Percentiles rank a stretch among this genome's conserved stretches.
phyloP scores from a whole-genome alignment of 2,888 invertebrate species.

The Dynastes maya region DNA sequence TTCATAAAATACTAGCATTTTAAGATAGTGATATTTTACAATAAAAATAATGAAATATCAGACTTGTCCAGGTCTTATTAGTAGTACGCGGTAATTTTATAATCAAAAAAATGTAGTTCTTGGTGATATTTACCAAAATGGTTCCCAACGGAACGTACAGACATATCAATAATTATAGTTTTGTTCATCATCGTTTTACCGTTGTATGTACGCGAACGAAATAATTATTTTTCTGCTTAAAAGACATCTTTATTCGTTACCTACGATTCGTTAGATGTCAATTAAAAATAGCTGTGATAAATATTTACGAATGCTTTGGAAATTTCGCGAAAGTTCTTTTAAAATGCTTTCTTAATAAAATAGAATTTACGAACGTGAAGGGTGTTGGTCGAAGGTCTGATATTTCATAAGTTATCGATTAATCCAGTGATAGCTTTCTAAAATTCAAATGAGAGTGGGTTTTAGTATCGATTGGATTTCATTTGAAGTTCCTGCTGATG shows the following conservation, averaged over 20 bases:
- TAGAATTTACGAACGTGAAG: neutral
- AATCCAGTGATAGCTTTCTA: slow-evolving; percentile 28
- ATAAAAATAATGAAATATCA: slow-evolving; percentile 30
- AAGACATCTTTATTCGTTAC: neutral
- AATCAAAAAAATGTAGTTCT: neutral
- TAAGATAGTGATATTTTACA: slow-evolving; percentile 8
- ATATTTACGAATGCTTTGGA: slow-evolving; percentile 22
- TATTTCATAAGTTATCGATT: slow-evolving; percentile 11
- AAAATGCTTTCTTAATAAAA: neutral
- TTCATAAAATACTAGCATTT: slow-evolving; percentile 56
- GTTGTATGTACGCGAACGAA: too few relatives aligned
- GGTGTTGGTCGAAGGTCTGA: slow-evolving; percentile 29
- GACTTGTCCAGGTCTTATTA: slow-evolving; percentile 22
- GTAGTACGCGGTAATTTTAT: neutral
- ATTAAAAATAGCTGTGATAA: slow-evolving; percentile 43
- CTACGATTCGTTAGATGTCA: slow-evolving; percentile 28
- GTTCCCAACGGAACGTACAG: neutral
- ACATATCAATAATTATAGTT: slow-evolving; percentile 4
- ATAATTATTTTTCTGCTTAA: neutral
- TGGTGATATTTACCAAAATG: neutral
- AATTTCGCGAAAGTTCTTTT: too few relatives aligned
- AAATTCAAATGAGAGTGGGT: neutral
- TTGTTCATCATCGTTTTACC: too few relatives aligned
- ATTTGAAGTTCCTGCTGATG: slow-evolving; percentile 42
- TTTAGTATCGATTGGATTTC: slow-evolving; percentile 1